Evolutionary conservation across 2,888 invertebrate genomes (phyloP).

Genomic region (Polydrusus cervinus): DNA sequence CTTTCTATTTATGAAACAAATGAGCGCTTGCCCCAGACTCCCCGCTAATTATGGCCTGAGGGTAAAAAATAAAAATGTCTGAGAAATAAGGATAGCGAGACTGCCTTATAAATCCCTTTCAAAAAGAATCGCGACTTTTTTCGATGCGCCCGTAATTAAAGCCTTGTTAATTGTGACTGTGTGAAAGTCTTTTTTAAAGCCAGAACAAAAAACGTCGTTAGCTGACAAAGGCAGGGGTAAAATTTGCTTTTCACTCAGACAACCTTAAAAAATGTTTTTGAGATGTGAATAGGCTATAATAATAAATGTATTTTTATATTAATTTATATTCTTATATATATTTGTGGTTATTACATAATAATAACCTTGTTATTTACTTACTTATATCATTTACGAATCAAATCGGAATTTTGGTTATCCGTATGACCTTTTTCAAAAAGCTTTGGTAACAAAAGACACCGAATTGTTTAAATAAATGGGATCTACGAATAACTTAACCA

Average conservation of each 20-base stretch:
- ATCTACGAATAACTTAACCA: too few species aligned
- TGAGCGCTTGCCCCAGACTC: slow-evolving; percentile 21
- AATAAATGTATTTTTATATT: neutral
- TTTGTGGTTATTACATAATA: neutral
- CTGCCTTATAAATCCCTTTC: slow-evolving; percentile 22
- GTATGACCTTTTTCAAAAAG: too few species aligned
- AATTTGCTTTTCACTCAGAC: slow-evolving; percentile 41
- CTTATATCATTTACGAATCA: too few species aligned
- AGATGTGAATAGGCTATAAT: slow-evolving; percentile 1
- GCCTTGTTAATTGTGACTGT: slow-evolving; percentile 50
- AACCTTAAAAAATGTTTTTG: neutral
- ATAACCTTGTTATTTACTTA: too few species aligned
- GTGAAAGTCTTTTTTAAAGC: slow-evolving; percentile 35
- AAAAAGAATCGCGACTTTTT: slow-evolving; percentile 45
- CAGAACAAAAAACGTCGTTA: slow-evolving; percentile 34
- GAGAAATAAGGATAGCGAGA: slow-evolving; percentile 39
- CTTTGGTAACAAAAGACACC: too few species aligned
- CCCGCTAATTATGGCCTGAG: slow-evolving; percentile 63
- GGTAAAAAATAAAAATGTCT: slow-evolving; percentile 62
- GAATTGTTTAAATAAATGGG: too few species aligned
- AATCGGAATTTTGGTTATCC: too few species aligned
- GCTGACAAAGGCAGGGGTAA: slow-evolving; percentile 31
- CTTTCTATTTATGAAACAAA: neutral
- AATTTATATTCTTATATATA: neutral
- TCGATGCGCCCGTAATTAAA: slow-evolving; percentile 54